Percentiles rank a stretch among this genome's conserved stretches.
phyloP scores from a whole-genome alignment of 1,140 invertebrate genomes.

The Drosophila baimaii region DNA sequence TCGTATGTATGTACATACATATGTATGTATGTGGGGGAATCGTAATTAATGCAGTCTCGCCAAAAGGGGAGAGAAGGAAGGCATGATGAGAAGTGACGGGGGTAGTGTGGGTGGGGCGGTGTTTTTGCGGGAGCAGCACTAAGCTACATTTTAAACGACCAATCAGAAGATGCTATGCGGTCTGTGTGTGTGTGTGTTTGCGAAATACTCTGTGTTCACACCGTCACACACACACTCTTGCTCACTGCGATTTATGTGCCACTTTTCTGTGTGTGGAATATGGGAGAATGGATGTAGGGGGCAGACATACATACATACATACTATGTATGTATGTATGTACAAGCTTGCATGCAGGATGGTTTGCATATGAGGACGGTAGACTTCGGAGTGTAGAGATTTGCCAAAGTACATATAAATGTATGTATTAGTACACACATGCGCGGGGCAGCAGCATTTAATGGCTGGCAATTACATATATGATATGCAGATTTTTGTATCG shows the following conservation, averaged over 20 bases:
- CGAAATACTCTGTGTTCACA: conserved; percentile 55
- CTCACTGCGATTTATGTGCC: conserved; percentile 45
- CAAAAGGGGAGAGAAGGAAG: conserved; percentile 10
- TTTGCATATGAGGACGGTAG: conserved; percentile 35
- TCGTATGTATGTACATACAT: background rate
- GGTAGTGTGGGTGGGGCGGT: conserved; percentile 15
- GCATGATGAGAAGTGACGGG: conserved; percentile 6
- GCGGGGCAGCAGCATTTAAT: conserved; percentile 23
- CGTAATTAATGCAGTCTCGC: conserved; percentile 65
- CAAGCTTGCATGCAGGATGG: conserved; percentile 16
- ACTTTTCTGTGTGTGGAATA: conserved; percentile 39
- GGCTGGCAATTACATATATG: conserved; percentile 42
- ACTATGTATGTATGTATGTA: conserved; percentile 30
- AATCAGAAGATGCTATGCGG: conserved; percentile 73
- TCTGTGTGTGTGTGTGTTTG: conserved; percentile 40
- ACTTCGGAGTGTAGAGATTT: conserved; percentile 23
- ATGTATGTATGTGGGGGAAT: conserved; percentile 36
- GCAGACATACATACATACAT: conserved; percentile 11
- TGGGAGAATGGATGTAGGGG: conserved; percentile 16
- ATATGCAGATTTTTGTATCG: conserved; percentile 65
- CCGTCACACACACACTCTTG: conserved; percentile 26
- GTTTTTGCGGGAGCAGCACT: conserved; percentile 64
- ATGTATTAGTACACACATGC: conserved; percentile 29
- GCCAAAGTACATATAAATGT: conserved; percentile 25
- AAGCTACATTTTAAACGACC: conserved; percentile 57